phyloP scores from a whole-genome alignment of 2,113 vertebrate genomes.

The Anhinga rufa region DNA sequence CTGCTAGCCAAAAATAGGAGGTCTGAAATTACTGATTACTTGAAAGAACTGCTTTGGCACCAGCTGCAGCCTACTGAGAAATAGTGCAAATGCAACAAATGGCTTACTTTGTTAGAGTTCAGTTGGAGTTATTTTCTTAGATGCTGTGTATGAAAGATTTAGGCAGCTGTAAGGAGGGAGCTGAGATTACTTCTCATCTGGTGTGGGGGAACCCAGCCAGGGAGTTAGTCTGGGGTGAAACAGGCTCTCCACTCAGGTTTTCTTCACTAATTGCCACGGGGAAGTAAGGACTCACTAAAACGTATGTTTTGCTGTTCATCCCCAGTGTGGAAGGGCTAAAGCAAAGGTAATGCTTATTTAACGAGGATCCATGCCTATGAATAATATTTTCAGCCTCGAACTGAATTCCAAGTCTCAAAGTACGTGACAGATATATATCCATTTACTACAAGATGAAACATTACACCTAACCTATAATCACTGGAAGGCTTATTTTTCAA shows the following conservation, averaged over 20 bases:
- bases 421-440: background rate
- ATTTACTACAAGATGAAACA: background rate
- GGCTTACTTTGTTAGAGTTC: background rate
- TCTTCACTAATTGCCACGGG: background rate
- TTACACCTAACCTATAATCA: background rate
- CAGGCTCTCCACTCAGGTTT: background rate
- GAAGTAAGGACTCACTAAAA: background rate
- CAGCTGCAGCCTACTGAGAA: background rate
- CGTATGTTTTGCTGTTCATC: background rate
- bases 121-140: background rate
- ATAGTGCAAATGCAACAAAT: background rate
- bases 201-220: background rate
- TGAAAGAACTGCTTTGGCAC: background rate
- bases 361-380: background rate
- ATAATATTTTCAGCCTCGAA: slow-evolving; percentile 9
- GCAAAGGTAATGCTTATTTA: background rate
- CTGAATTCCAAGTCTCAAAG: background rate
- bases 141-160: background rate
- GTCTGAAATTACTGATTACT: background rate
- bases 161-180: background rate
- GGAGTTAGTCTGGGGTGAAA: background rate
- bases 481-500: background rate
- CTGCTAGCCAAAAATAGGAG: background rate
- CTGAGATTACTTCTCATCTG: background rate
- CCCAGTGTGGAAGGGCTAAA: background rate